Percentiles rank a stretch among this genome's conserved stretches.
Evolutionary conservation across 2,113 vertebrate species (phyloP).

Genomic region (Chamaetylas fuelleborni): DNA sequence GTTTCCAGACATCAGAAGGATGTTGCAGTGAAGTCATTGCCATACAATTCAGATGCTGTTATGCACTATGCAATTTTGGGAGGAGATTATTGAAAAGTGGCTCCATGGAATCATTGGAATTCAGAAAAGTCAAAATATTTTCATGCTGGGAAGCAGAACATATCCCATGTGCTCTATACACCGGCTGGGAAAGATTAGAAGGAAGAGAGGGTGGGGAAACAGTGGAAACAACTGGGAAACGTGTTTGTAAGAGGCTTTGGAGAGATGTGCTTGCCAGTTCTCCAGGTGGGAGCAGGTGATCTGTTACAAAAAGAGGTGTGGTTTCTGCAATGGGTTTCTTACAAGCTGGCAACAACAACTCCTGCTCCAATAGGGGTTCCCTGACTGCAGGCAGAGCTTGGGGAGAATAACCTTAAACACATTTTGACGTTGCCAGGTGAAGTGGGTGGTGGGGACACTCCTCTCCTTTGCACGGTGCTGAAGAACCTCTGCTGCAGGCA

Average conservation of each 20-base stretch:
- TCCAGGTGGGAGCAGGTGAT: background rate
- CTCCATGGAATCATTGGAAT: background rate
- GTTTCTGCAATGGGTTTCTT: background rate
- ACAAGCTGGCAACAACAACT: background rate
- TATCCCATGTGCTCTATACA: fast-evolving
- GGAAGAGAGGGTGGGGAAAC: fast-evolving
- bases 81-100: background rate
- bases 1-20: background rate
- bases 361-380: background rate
- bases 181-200: background rate
- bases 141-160: background rate
- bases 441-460: background rate
- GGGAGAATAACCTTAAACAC: background rate
- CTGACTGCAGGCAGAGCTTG: background rate
- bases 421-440: fast-evolving
- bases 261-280: background rate
- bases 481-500: background rate
- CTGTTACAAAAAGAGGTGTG: background rate
- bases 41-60: background rate
- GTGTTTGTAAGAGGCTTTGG: background rate
- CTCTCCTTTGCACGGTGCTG: background rate
- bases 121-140: background rate
- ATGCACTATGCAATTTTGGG: fast-evolving
- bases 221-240: background rate
- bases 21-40: background rate